Base-by-base conservation (phyloP, 2,113 vertebrate species). In the Eolophus roseicapilla region DNA sequence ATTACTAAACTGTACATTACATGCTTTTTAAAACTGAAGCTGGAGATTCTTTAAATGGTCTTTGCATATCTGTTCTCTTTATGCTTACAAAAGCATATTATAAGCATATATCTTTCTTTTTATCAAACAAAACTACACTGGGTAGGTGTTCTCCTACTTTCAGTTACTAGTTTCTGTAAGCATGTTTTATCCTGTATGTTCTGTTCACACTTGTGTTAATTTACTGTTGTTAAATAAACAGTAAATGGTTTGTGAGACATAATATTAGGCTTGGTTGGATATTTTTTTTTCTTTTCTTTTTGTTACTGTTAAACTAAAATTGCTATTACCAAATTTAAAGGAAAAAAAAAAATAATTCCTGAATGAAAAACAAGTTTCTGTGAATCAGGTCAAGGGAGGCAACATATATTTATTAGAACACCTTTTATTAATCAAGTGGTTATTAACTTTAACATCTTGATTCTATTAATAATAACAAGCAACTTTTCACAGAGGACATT, bases 221-320 rank as follows among this genome's bases (percentile, higher is more conserved):
- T 80, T 77, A 39, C 90, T 74, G 76, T 53, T 94, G 46, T 83
- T 88, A 77, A 88, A 90, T 33, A 95, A 95, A 90, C 68, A 94
- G 11, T 24, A 60, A 71, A 14, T 3, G 13, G 29, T 47, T 86
- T 52, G 33, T 16, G 59, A 95, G 78, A 43, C 11, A 33, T 69
- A 90, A 47, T 71, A 35, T 79, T 76, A 90, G 75, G 49, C 44
- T 85, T 63, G 44, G 55, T 49, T 74, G 35, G 17, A 13, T 44
- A 68, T n/a, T n/a, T 37, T 83, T 68, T 14, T 31, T 31, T 57
- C 6, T 55, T 52, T 31, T 41, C 39, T 31, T 49, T 60, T 18
- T 0, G 1, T 79, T 85, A 23, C 23, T 67, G 6, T 75, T 86
- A 37, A 83, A 59, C 55, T 59, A 53, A 88, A 79, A 81, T 60